These are phyloP conservation scores for Drosophila picticornis DNA, from an alignment of 2,888 invertebrate species.

Conservation along the genomic window DNA sequence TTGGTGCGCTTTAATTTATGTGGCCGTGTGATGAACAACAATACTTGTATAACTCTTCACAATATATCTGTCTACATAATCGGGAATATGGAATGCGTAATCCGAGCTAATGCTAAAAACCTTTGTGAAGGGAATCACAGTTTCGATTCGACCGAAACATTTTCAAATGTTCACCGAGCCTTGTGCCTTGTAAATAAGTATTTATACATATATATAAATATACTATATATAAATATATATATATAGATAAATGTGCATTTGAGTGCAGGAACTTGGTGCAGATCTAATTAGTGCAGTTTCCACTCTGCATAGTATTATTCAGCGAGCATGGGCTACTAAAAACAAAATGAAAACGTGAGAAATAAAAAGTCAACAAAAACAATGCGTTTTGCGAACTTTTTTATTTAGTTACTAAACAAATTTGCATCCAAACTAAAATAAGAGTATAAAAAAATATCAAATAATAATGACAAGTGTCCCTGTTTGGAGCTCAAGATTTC, in stretches of 20 bases:
- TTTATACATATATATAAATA: conserved; percentile 24
- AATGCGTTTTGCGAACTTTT: conserved; percentile 67
- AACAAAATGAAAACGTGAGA: conserved; percentile 14
- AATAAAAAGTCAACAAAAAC: conserved; percentile 24
- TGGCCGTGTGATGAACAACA: conserved; percentile 43
- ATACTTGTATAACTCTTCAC: conserved; percentile 2
- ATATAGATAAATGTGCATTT: conserved; percentile 63
- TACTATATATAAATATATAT: conserved; percentile 26
- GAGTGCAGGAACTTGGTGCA: conserved; percentile 74
- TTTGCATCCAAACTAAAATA: conserved; percentile 70
- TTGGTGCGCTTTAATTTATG: conserved; percentile 68
- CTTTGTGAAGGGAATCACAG: conserved; percentile 33
- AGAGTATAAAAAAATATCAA: conserved; percentile 66
- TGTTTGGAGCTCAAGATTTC: conserved; percentile 55
- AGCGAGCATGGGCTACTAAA: conserved; percentile 48
- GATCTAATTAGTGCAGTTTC: conserved; percentile 63
- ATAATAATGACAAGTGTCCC: conserved; percentile 61
- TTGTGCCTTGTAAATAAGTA: conserved; percentile 63
- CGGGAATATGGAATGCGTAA: conserved; percentile 3
- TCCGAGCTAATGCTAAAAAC: conserved; percentile 5
- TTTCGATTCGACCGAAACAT: conserved; percentile 38
- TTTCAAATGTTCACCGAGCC: conserved; percentile 28
- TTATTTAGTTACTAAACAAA: conserved; percentile 68
- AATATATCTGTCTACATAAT: conserved; percentile 9
- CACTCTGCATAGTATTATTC: conserved; percentile 23